Conservation (phyloP, 2,797 vertebrate genomes). For the Australoheros facetus region DNA sequence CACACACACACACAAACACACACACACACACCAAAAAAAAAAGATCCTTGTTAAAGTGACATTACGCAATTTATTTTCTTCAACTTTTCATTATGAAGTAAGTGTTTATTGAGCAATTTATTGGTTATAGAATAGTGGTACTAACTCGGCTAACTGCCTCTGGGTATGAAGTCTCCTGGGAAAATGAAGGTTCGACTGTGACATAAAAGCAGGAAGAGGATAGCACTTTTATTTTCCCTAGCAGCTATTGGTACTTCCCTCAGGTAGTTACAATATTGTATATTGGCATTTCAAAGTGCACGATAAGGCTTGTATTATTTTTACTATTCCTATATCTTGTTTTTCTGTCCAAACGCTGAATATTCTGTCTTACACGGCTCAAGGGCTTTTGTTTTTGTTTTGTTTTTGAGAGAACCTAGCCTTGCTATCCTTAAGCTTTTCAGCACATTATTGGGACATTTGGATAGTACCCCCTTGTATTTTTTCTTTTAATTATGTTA, state of each 20-base stretch:
- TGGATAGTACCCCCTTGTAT: too few relatives aligned
- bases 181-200: not conserved
- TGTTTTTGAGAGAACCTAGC: not conserved
- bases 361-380: not conserved
- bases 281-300: not conserved
- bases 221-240: conserved; percentile 17
- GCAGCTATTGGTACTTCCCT: not conserved
- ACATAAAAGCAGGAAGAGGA: not conserved
- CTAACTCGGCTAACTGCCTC: not conserved
- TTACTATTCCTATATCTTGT: conserved; percentile 18
- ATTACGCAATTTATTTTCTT: not conserved
- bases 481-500: not conserved
- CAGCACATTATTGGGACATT: not conserved
- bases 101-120: conserved; percentile 1
- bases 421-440: not conserved
- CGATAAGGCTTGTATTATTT: not conserved
- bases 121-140: not conserved
- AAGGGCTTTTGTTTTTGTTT: not conserved
- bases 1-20: not conserved
- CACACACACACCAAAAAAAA: not conserved
- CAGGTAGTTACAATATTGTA: not conserved
- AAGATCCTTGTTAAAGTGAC: not conserved
- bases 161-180: not conserved
- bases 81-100: not conserved
- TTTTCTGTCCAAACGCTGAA: not conserved